These are phyloP conservation scores for Neoitamus cyanurus DNA, from an alignment of 2,888 invertebrate species.

Conservation along the genomic window DNA sequence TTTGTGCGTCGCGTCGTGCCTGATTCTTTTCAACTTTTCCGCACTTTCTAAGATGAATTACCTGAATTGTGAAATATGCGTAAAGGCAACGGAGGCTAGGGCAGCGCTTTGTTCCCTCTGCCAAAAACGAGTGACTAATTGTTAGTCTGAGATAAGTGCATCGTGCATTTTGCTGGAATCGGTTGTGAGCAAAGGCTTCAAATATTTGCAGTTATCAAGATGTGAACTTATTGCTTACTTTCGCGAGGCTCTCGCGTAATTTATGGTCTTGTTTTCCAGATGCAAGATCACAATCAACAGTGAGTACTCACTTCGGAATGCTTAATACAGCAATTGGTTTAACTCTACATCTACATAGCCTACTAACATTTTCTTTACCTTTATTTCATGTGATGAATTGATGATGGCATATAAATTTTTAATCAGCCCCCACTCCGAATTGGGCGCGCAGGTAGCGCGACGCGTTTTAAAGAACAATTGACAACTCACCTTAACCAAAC, in stretches of 20 bases:
- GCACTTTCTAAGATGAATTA: neutral
- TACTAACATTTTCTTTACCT: no score
- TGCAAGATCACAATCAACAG: neutral
- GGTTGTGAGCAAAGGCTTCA: neutral
- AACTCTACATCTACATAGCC: neutral
- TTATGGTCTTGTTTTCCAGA: neutral
- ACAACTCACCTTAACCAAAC: no score
- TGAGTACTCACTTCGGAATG: neutral
- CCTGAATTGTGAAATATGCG: neutral
- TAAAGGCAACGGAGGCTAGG: neutral
- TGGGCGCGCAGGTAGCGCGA: no score
- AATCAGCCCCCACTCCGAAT: no score
- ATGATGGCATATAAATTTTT: no score
- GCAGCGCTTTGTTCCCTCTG: no score
- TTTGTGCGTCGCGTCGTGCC: neutral
- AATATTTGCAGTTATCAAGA: neutral
- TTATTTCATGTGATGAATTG: no score
- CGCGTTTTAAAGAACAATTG: no score
- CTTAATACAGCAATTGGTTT: neutral
- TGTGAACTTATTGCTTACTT: neutral
- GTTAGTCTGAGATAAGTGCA: neutral
- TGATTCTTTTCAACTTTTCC: neutral
- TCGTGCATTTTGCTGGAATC: neutral
- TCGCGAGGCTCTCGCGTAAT: neutral
- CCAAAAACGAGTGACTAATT: neutral